phyloP scores from a whole-genome alignment of 2,797 vertebrate genomes.

The Rhincodon typus region DNA sequence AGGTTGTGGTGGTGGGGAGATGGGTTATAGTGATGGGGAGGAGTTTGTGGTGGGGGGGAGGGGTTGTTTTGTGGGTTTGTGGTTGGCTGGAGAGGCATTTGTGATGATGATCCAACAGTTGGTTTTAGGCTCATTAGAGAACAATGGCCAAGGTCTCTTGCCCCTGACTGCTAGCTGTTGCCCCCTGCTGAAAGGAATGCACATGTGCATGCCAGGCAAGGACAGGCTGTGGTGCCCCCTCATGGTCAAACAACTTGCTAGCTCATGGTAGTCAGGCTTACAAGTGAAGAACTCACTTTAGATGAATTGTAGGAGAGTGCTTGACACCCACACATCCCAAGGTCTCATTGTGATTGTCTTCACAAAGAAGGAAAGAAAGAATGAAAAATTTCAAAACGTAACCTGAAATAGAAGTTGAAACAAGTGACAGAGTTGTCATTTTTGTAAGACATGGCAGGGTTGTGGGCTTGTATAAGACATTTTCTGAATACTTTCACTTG shows the following conservation, averaged over 20 bases:
- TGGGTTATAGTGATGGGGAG: no score
- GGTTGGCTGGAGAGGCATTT: background rate
- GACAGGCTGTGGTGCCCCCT: background rate
- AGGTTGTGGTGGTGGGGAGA: no score
- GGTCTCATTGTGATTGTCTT: background rate
- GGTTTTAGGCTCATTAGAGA: background rate
- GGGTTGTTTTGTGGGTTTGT: background rate
- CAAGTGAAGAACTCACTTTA: background rate
- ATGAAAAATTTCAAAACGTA: background rate
- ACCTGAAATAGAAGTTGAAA: background rate
- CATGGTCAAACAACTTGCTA: background rate
- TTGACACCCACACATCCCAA: background rate
- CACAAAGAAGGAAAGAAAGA: background rate
- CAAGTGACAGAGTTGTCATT: background rate
- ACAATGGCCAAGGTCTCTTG: background rate
- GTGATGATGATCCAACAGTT: background rate
- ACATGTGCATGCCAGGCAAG: background rate
- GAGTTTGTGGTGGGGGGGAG: no score
- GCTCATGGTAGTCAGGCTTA: background rate
- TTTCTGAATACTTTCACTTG: background rate
- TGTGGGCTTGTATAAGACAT: background rate
- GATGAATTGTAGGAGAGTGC: background rate
- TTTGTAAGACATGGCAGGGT: background rate
- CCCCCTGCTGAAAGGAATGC: background rate
- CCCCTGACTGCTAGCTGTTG: background rate